Conservation (phyloP, 2,113 vertebrate species). For the Thalassarche chlororhynchos region DNA sequence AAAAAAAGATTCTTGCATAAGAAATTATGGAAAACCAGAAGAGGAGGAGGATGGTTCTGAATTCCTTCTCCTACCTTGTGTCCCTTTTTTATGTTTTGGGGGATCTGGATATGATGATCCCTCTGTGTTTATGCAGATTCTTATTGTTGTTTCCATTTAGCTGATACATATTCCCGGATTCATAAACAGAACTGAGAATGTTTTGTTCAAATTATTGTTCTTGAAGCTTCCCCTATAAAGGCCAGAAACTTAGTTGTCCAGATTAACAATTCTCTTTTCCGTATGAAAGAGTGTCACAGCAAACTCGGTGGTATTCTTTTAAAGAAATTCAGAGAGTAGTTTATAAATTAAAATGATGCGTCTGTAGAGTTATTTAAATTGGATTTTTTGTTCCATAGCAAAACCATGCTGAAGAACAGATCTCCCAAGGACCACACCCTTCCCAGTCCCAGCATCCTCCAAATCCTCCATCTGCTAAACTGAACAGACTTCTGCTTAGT, state of each 20-base stretch:
- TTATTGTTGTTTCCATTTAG: constrained; percentile 12
- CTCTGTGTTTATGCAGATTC: background rate
- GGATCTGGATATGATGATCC: background rate
- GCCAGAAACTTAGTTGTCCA: constrained; percentile 11
- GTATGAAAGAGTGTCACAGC: background rate
- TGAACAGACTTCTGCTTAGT: background rate
- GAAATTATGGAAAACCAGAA: background rate
- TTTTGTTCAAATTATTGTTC: constrained; percentile 45
- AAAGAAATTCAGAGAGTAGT: background rate
- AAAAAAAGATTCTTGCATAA: background rate
- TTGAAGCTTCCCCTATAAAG: constrained; percentile 34
- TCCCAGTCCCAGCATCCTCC: background rate
- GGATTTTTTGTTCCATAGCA: background rate
- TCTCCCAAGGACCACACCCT: background rate
- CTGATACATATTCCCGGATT: background rate
- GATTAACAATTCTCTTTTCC: constrained; percentile 45
- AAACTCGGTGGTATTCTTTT: background rate
- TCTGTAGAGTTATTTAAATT: constrained; percentile 6
- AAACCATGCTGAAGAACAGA: constrained; percentile 30
- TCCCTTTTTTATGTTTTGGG: background rate
- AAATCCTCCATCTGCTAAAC: background rate
- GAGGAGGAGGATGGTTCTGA: background rate
- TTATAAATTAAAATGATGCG: constrained; percentile 1
- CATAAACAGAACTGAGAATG: constrained; percentile 4
- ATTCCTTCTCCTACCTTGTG: background rate